These are phyloP conservation scores for Gorsachius magnificus DNA, from an alignment of 2,797 vertebrate genomes.

Conservation along the genomic window DNA sequence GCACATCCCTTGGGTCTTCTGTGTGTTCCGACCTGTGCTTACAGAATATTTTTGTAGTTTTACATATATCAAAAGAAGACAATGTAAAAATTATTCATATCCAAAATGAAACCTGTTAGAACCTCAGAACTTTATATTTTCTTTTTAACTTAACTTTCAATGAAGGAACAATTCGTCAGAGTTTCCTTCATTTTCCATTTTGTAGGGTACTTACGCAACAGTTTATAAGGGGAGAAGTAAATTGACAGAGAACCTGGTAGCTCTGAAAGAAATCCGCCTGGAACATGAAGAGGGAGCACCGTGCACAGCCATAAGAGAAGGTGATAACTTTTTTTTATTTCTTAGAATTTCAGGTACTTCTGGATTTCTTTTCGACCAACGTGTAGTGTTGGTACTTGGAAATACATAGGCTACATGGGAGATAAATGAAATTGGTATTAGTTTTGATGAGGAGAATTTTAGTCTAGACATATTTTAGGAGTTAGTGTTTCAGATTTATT, in stretches of 20 bases:
- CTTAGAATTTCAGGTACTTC: background rate
- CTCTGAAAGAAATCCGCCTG: slow-evolving; percentile 95
- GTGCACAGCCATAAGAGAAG: slow-evolving; percentile 98
- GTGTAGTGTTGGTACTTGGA: background rate
- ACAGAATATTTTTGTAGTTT: background rate
- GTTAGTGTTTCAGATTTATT: background rate
- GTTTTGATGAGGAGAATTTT: background rate
- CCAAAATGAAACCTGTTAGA: background rate
- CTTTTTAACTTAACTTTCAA: background rate
- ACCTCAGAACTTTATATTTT: background rate
- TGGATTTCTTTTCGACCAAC: background rate
- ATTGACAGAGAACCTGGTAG: slow-evolving; percentile 96
- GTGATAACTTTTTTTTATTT: slow-evolving; percentile 55
- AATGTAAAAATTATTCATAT: background rate
- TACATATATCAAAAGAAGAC: background rate
- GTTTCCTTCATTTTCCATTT: background rate
- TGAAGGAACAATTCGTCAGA: background rate
- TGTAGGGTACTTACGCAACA: slow-evolving; percentile 95
- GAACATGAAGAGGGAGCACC: slow-evolving; percentile 98
- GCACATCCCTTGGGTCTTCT: background rate
- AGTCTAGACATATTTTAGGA: background rate
- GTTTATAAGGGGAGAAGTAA: slow-evolving; percentile 99
- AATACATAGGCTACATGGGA: background rate
- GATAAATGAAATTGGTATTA: background rate
- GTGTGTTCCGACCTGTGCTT: background rate